Evolutionary conservation across 2,113 vertebrate species (phyloP).

Genomic region (Crotalus horridus): DNA sequence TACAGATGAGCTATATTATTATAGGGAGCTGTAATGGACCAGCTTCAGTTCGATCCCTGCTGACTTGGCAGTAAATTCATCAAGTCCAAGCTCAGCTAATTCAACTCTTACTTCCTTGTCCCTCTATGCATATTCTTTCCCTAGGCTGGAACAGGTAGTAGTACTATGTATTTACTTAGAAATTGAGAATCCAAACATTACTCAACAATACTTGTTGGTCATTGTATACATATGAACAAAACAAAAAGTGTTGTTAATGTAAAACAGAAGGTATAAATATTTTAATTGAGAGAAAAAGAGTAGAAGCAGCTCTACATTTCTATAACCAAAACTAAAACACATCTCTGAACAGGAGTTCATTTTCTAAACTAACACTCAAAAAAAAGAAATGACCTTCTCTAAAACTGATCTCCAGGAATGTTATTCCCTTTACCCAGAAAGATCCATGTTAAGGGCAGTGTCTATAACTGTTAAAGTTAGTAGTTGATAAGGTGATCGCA

Average conservation of each 20-base stretch:
- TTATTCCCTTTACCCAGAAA: not conserved
- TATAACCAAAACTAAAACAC: not conserved
- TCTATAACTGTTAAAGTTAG: not conserved
- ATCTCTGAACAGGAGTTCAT: not conserved
- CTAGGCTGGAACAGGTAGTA: not conserved
- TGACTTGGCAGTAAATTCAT: not conserved
- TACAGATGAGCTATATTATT: not conserved
- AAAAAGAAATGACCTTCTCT: not conserved
- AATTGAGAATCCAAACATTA: not conserved
- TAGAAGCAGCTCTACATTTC: not conserved
- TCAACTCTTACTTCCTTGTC: not conserved
- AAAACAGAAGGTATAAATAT: not conserved
- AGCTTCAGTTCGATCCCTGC: not conserved
- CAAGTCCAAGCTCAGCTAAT: not conserved
- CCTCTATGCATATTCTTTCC: not conserved
- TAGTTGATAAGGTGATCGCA: not conserved
- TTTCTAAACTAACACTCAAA: not conserved
- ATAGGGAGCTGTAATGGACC: not conserved
- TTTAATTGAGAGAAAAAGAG: not conserved
- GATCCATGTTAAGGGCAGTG: not conserved
- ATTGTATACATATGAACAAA: not conserved
- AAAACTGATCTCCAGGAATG: not conserved
- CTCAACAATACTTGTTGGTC: not conserved
- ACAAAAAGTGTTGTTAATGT: not conserved
- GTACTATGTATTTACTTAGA: not conserved